A percentile compares a stretch with the other conserved stretches of the same genome.
These are phyloP conservation scores for Microplitis demolitor DNA, from an alignment of 1,140 invertebrate species.

Conservation along the genomic window DNA sequence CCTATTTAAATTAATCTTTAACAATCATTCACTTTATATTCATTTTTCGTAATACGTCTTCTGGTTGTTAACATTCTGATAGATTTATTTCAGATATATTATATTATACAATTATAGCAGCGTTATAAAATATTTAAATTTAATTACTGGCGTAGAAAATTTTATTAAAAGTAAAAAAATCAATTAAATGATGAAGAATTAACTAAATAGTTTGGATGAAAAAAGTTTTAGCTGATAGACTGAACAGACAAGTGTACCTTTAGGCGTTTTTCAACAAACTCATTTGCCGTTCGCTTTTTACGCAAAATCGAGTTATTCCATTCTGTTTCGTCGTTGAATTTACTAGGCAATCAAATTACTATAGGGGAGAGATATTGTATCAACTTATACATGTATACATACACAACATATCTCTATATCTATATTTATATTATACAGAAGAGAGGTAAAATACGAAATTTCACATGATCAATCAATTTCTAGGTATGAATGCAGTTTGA, in stretches of 20 bases:
- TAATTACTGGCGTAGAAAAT: too few species aligned
- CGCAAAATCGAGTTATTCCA: slow-evolving; percentile 17
- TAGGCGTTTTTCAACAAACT: slow-evolving; percentile 16
- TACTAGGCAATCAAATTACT: slow-evolving; percentile 17
- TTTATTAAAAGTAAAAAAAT: neutral
- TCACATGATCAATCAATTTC: neutral
- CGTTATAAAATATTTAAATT: neutral
- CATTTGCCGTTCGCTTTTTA: slow-evolving; percentile 6
- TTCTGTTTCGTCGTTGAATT: slow-evolving; percentile 14
- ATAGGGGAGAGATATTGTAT: neutral
- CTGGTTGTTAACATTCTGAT: neutral
- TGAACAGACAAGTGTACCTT: neutral
- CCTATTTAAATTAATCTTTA: slow-evolving; percentile 14
- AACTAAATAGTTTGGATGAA: neutral
- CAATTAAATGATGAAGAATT: neutral
- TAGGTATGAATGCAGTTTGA: neutral
- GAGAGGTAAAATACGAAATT: neutral
- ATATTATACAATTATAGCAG: neutral
- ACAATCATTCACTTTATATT: slow-evolving; percentile 17
- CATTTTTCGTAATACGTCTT: slow-evolving; percentile 14
- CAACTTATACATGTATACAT: neutral
- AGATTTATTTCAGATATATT: neutral
- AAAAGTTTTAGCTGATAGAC: neutral
- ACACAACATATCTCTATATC: too few species aligned
- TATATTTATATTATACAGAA: slow-evolving; percentile 2